Base-by-base conservation (phyloP, 2,797 vertebrate genomes). In the Cetoscarus ocellatus region DNA sequence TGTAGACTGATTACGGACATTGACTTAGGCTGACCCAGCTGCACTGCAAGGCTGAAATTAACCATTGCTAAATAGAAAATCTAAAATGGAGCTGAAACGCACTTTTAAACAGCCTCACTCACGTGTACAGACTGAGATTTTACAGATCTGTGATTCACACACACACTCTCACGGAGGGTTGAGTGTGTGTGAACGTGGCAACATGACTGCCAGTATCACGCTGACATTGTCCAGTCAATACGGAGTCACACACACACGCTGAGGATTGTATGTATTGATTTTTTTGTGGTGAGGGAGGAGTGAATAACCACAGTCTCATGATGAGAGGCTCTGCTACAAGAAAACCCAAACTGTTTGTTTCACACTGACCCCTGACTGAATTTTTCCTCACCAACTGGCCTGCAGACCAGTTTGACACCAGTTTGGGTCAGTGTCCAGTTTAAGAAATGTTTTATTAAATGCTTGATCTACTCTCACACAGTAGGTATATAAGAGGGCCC, bases 141-240 rank as follows among this genome's bases (percentile, higher is more conserved):
- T 61, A 49, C 1, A 10, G 27, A 27, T 27, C 14, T 59, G 27
- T 47, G 43, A 55, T 53, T 50, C 11, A 60, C 62, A 60, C 19
- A 42, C 18, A 35, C 14, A 49, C 44, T 17, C 17, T 34, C 38
- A 39, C 8, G 9, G 3, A 54, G 27, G 39, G 13, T 27, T 53
- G n/a, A n/a, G 45, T 49, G 77, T 61, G 77, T 62, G 80, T 63
- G 65, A 86, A 86, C 49, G 69, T 74, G 86, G 64, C 73, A 87
- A 86, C 83, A 83, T 70, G 86, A 62, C 68, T 71, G 80, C 76
- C 81, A 80, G 83, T 75, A 82, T 78, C 80, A 77, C 54, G 57
- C 81, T 80, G 86, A 82, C 82, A 86, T 82, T 80, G 88, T 47
- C 78, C 76, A 65, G 82, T 87, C 89, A 71, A 91, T 87, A 88